phyloP scores from a whole-genome alignment of 2,113 vertebrate genomes.

The Heterotilapia buettikoferi region DNA sequence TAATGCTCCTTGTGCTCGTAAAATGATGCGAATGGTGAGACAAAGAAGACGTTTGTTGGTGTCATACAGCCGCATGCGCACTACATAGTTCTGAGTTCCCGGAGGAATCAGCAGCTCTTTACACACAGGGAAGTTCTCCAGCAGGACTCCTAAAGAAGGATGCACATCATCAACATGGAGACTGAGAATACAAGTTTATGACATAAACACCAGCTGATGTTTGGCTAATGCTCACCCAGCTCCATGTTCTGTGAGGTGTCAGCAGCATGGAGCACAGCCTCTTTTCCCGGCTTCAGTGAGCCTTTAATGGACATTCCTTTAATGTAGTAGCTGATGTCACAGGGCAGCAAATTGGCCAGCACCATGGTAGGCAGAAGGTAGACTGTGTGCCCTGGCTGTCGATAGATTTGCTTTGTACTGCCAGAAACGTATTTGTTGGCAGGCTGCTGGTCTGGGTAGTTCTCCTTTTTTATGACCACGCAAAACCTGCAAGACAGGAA shows the following conservation, averaged over 20 bases:
- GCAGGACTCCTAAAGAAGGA: slow-evolving; percentile 74
- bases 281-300: slow-evolving; percentile 86
- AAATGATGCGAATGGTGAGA: slow-evolving; percentile 89
- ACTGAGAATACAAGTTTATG: background rate
- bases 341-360: slow-evolving; percentile 89
- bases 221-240: slow-evolving; percentile 74
- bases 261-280: slow-evolving; percentile 83
- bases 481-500: slow-evolving; percentile 78
- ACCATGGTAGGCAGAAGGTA: slow-evolving; percentile 92
- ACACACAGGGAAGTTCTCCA: slow-evolving; percentile 89
- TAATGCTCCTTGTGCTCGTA: slow-evolving; percentile 87
- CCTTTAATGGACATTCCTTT: slow-evolving; percentile 87
- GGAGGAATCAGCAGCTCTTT: slow-evolving; percentile 95
- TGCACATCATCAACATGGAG: background rate
- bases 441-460: slow-evolving; percentile 92
- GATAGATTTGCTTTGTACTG: slow-evolving; percentile 88
- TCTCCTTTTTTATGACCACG: slow-evolving; percentile 95
- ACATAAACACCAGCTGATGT: background rate
- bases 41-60: slow-evolving; percentile 81
- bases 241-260: slow-evolving; percentile 97
- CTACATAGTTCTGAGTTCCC: slow-evolving; percentile 94
- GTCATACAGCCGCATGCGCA: slow-evolving; percentile 91
- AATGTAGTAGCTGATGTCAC: slow-evolving; percentile 90
- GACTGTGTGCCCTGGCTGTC: slow-evolving; percentile 91
- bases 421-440: slow-evolving; percentile 81